Evolutionary conservation across 2,888 invertebrate species (phyloP).

Genomic region (Merodon equestris): DNA sequence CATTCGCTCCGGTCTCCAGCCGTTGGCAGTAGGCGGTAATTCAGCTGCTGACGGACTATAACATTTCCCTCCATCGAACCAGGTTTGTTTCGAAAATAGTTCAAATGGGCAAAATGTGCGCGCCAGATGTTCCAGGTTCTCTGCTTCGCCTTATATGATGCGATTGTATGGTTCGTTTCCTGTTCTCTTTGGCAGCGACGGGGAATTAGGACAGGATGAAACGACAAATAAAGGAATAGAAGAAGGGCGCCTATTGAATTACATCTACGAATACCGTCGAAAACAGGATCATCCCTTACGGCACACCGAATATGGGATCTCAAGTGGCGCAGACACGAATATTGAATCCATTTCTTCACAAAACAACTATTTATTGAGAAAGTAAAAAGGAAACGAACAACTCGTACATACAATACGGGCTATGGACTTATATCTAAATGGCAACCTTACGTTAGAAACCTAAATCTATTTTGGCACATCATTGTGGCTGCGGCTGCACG

Average conservation of each 20-base stretch:
- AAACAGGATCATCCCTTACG: constrained; percentile 37
- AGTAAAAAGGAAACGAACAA: constrained; percentile 16
- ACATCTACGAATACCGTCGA: constrained; percentile 25
- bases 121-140: constrained; percentile 53
- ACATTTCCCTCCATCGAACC: constrained; percentile 25
- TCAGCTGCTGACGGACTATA: constrained; percentile 38
- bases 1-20: too few species aligned
- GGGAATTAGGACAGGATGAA: constrained; percentile 26
- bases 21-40: constrained; percentile 18
- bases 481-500: constrained; percentile 73
- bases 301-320: constrained; percentile 13
- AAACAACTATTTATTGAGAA: constrained; percentile 23
- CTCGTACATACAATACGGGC: neutral
- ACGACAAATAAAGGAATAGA: constrained; percentile 29
- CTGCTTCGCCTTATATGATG: constrained; percentile 18
- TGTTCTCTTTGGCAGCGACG: too few species aligned
- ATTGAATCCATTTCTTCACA: constrained; percentile 8
- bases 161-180: too few species aligned
- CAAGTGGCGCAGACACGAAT: constrained; percentile 16
- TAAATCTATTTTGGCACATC: constrained; percentile 28
- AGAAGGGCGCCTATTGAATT: constrained; percentile 50
- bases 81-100: constrained; percentile 48
- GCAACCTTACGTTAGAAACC: neutral
- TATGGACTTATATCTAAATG: constrained; percentile 8
- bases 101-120: constrained; percentile 53